These are phyloP conservation scores for Ctena decussata DNA, from an alignment of 2,888 invertebrate species.

Conservation along the genomic window DNA sequence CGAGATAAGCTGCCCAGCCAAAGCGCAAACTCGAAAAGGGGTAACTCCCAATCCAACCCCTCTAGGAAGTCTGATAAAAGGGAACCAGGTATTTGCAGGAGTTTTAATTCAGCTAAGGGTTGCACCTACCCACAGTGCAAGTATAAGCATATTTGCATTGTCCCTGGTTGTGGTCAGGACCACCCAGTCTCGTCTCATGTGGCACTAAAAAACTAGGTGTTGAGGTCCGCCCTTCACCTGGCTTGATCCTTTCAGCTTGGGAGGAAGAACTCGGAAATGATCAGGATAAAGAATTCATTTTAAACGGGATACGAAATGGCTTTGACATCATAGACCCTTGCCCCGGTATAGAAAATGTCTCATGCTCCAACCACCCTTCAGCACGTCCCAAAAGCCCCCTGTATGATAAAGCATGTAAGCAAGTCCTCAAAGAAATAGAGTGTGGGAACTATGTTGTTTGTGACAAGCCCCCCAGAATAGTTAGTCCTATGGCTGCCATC, in stretches of 20 bases:
- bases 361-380: conserved; percentile 1
- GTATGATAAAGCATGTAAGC: conserved; percentile 16
- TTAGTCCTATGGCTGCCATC: conserved; percentile 23
- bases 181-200: conserved; percentile 13
- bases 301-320: conserved; percentile 27
- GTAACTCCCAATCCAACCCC: neutral
- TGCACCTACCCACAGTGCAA: neutral
- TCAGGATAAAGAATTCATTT: neutral
- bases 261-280: conserved; percentile 27
- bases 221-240: neutral
- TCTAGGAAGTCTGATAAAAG: neutral
- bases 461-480: neutral
- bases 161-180: conserved; percentile 14
- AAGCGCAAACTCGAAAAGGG: neutral
- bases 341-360: neutral
- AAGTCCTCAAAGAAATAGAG: conserved; percentile 25
- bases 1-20: neutral
- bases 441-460: conserved; percentile 21
- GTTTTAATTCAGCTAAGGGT: conserved; percentile 8
- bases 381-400: neutral
- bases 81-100: neutral
- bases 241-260: conserved; percentile 18
- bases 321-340: conserved; percentile 32
- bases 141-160: conserved; percentile 3
- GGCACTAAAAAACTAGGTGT: neutral